Evolutionary conservation across 2,797 vertebrate species (phyloP), one percentile per base, ranked within the genome.

Genomic region (Periophthalmus magnuspinnatus): DNA sequence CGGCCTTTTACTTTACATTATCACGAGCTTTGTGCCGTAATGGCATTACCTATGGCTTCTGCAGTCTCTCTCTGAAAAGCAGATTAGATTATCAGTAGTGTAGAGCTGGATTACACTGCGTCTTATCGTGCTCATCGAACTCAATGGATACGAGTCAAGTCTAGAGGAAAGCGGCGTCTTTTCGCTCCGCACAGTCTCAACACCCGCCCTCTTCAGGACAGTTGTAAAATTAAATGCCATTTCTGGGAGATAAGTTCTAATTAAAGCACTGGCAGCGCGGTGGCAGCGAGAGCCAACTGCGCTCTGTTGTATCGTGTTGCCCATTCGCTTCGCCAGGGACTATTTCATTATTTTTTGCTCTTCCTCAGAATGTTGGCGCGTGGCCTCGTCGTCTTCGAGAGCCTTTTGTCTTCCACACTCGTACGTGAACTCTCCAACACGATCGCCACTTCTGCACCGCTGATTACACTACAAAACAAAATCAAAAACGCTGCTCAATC

Each of bases 281-380:
- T 70, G 69, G 38, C 28, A 58, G 58, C 75, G 69, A 32, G 22
- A 78, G 48, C 55, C 59, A 34, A 14, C 45, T 64, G 38, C 61
- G 59, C 14, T 4, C 41, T 0, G 7, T 61, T 68, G 64, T 6
- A 59, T 62, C 63, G 62, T 65, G 17, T 21, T 72, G 50, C 76
- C 63, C 54, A 28, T 34, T 61, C 58, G 33, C 58, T 36, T 74
- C 41, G 36, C 60, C 19, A 33, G 75, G 52, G 22, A 71, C 33
- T 22, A 70, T 79, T 81, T 72, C 45, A 72, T 81, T 80, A 76
- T 82, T 72, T n/a, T 67, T 19, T 34, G 59, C 33, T 41, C 69
- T 74, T 65, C 64, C 66, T 77, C 69, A 70, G 65, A n/a, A 41
- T 72, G 70, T 74, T 81, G 74, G 77, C 78, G 70, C 58, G 1